phyloP scores from a whole-genome alignment of 2,113 vertebrate genomes.

The Coturnix japonica region DNA sequence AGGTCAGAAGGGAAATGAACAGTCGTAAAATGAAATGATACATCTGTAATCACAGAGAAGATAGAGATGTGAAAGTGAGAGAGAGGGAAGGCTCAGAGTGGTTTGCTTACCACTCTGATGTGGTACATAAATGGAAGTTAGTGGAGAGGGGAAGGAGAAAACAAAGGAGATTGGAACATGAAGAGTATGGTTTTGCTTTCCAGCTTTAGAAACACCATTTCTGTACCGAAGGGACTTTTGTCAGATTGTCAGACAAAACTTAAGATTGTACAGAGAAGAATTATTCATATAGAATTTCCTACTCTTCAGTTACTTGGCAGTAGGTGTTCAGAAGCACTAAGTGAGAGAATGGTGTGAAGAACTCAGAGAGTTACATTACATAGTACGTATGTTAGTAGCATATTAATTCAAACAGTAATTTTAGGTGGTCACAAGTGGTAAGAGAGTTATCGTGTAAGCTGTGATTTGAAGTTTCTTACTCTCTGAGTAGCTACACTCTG shows the following conservation, averaged over 20 bases:
- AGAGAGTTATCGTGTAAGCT: background rate
- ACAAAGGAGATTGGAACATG: background rate
- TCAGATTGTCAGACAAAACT: background rate
- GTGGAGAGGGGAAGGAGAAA: background rate
- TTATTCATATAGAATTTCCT: background rate
- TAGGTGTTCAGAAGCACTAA: background rate
- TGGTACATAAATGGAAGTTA: background rate
- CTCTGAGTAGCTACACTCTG: background rate
- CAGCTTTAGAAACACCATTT: background rate
- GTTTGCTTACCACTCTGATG: background rate
- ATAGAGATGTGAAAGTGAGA: background rate
- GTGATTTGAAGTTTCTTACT: background rate
- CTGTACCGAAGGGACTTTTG: background rate
- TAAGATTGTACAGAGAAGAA: background rate
- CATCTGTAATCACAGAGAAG: background rate
- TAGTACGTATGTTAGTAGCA: background rate
- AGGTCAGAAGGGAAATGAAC: background rate
- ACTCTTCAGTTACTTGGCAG: background rate
- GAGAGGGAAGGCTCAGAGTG: background rate
- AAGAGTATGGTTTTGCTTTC: background rate
- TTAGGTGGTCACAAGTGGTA: background rate
- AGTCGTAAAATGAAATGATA: conserved; percentile 1
- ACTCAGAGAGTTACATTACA: background rate
- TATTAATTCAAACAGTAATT: background rate
- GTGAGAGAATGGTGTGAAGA: background rate